These are phyloP conservation scores for Cossypha heuglini DNA, from an alignment of 2,797 vertebrate species.

Conservation along the genomic window DNA sequence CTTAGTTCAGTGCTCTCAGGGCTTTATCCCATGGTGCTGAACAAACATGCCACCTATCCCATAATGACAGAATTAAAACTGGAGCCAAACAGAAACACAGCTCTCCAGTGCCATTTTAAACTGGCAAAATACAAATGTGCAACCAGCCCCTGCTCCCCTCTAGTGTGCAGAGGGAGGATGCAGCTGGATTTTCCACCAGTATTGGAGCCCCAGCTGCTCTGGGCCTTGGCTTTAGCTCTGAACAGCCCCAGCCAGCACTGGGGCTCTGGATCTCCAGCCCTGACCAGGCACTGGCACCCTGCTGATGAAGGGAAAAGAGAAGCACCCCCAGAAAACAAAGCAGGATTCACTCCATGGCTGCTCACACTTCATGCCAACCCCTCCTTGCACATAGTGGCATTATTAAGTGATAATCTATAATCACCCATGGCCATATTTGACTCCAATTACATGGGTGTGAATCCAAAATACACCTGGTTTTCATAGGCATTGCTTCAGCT, in stretches of 20 bases:
- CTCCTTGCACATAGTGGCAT: not conserved
- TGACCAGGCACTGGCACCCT: not conserved
- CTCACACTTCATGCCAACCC: not conserved
- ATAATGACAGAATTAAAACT: rapidly evolving
- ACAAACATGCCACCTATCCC: rapidly evolving
- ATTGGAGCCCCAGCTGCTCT: rapidly evolving
- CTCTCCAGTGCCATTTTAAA: not conserved
- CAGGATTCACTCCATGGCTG: not conserved
- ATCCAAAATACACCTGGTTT: not conserved
- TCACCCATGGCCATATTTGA: not conserved
- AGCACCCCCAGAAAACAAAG: not conserved
- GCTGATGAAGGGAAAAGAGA: not conserved
- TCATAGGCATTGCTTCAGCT: not conserved
- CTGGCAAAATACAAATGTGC: not conserved
- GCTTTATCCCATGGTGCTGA: not conserved
- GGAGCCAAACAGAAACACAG: not conserved
- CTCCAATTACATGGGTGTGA: not conserved
- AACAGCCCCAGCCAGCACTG: rapidly evolving
- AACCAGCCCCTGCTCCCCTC: not conserved
- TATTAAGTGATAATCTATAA: not conserved
- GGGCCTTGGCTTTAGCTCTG: not conserved
- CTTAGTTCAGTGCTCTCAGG: not conserved
- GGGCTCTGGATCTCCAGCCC: not conserved
- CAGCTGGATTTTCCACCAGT: rapidly evolving
- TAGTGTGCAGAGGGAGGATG: not conserved